Conservation (phyloP, 1,140 invertebrate species). For the Drosophila azteca region DNA sequence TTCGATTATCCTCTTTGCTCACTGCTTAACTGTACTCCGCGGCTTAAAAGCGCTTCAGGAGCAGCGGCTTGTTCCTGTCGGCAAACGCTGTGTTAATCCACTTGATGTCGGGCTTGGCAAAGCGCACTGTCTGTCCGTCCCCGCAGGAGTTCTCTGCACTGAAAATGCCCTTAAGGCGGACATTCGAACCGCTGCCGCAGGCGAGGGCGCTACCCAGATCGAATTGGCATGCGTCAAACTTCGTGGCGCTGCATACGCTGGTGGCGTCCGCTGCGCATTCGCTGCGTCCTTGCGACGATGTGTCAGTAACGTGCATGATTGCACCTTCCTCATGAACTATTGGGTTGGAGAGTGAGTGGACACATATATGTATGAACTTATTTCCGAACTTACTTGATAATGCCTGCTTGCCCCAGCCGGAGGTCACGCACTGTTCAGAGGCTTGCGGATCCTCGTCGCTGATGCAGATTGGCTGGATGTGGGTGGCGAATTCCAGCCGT, state of each 20-base stretch:
- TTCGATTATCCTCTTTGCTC: too few species aligned
- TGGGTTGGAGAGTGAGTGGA: not conserved
- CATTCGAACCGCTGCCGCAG: conserved; percentile 88
- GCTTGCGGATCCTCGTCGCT: conserved; percentile 83
- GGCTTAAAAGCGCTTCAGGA: conserved; percentile 69
- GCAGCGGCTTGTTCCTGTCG: conserved; percentile 68
- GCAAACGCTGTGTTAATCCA: conserved; percentile 80
- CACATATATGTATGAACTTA: not conserved
- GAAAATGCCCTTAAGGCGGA: conserved; percentile 89
- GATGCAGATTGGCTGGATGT: conserved; percentile 91
- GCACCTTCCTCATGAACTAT: conserved; percentile 88
- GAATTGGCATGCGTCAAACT: conserved; percentile 87
- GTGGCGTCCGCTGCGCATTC: conserved; percentile 65
- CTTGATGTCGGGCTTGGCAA: conserved; percentile 77
- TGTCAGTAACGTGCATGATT: conserved; percentile 89
- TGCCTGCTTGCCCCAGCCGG: conserved; percentile 92
- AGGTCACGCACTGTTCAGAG: conserved; percentile 88
- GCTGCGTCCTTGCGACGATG: conserved; percentile 85
- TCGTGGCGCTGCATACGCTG: conserved; percentile 84
- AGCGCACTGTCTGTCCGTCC: conserved; percentile 72
- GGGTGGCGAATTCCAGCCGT: conserved; percentile 86
- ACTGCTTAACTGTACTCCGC: conserved; percentile 9
- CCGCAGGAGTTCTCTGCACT: conserved; percentile 88
- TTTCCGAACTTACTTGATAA: conserved; percentile 87
- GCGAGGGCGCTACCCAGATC: conserved; percentile 91